These are phyloP conservation scores for Hippocampus kuda DNA, from an alignment of 2,797 vertebrate species.

Conservation along the genomic window DNA sequence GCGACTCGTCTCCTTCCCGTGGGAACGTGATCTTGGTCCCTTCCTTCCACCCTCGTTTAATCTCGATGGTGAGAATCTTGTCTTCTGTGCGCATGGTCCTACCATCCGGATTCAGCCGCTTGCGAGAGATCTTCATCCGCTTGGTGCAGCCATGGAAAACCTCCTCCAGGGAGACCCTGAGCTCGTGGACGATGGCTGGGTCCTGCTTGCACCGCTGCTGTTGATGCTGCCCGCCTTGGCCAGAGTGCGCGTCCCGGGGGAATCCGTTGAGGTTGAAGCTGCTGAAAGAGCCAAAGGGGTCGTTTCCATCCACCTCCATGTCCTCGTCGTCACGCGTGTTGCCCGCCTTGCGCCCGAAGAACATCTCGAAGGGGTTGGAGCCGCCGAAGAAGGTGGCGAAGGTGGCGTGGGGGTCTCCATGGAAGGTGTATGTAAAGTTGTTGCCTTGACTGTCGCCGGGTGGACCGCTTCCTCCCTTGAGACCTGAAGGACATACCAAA, in stretches of 20 bases:
- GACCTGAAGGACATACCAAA: constrained; percentile 59
- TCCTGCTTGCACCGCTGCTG: constrained; percentile 79
- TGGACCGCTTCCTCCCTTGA: constrained; percentile 86
- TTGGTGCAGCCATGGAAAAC: constrained; percentile 93
- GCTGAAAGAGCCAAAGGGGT: constrained; percentile 85
- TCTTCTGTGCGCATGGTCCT: constrained; percentile 88
- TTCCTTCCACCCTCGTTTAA: constrained; percentile 97
- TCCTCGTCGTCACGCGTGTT: constrained; percentile 87
- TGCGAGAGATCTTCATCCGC: constrained; percentile 95
- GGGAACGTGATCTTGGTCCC: constrained; percentile 99
- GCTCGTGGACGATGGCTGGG: constrained; percentile 91
- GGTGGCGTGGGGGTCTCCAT: constrained; percentile 96
- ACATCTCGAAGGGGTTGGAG: constrained; percentile 95
- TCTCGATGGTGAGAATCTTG: constrained; percentile 96
- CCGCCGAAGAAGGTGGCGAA: constrained; percentile 97
- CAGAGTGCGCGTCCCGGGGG: constrained; percentile 83
- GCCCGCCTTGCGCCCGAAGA: constrained; percentile 83
- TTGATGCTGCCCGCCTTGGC: constrained; percentile 71
- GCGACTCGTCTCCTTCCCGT: constrained; percentile 88
- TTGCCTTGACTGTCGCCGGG: constrained; percentile 80
- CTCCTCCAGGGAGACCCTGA: constrained; percentile 92
- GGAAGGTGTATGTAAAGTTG: constrained; percentile 93
- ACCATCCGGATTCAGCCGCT: constrained; percentile 88
- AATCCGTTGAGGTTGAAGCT: constrained; percentile 92
- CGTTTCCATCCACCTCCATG: constrained; percentile 90